Evolutionary conservation across 2,113 vertebrate genomes (phyloP).

Genomic region (Dasypus novemcinctus): DNA sequence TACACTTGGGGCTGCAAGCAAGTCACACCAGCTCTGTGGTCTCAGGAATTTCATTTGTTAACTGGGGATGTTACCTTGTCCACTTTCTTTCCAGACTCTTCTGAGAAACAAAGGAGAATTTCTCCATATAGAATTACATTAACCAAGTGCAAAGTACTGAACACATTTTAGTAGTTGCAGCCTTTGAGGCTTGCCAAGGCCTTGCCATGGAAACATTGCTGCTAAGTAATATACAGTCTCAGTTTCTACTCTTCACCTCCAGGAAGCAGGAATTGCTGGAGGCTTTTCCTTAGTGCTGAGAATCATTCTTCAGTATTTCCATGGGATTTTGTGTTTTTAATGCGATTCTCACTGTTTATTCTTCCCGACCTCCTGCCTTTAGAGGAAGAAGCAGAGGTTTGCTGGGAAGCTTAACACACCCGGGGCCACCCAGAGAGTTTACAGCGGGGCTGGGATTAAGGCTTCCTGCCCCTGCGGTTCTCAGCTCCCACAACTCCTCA

Average conservation of each 20-base stretch:
- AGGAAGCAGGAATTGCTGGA: background rate
- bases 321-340: slow-evolving; percentile 48
- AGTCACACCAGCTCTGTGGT: background rate
- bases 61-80: background rate
- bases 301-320: slow-evolving; percentile 30
- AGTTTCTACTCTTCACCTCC: background rate
- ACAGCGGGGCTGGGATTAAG: background rate
- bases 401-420: slow-evolving; percentile 5
- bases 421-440: slow-evolving; percentile 69
- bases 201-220: background rate
- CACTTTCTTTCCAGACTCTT: background rate
- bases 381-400: slow-evolving; percentile 61
- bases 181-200: background rate
- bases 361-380: slow-evolving; percentile 36
- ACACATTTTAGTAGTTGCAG: background rate
- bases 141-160: background rate
- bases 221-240: background rate
- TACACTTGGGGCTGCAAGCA: background rate
- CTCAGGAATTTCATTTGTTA: background rate
- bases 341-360: slow-evolving; percentile 47
- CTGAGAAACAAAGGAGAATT: slow-evolving; percentile 24
- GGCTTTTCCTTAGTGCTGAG: slow-evolving; percentile 28
- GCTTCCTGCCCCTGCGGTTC: slow-evolving; percentile 53
- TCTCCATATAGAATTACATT: background rate
- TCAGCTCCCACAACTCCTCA: background rate